Conservation (phyloP, 2,797 vertebrate genomes). For the Masticophis lateralis region DNA sequence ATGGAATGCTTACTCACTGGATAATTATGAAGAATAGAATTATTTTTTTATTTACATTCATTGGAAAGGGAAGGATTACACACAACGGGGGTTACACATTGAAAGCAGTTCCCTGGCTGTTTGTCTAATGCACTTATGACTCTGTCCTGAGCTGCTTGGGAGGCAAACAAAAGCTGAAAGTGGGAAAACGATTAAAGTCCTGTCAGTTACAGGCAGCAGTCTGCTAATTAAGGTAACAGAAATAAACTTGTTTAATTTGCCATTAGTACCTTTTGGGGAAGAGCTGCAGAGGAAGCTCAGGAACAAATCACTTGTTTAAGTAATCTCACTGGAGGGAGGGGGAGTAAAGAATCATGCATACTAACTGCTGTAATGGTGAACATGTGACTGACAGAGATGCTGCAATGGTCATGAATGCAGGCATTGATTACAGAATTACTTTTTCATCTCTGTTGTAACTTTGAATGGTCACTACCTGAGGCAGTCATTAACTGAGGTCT, state of each 20-base stretch:
- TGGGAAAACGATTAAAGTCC: background rate
- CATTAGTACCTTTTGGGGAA: background rate
- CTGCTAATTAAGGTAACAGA: background rate
- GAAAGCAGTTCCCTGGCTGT: background rate
- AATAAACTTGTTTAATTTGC: background rate
- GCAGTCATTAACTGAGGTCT: background rate
- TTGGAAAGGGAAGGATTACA: background rate
- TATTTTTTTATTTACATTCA: background rate
- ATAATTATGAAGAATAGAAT: background rate
- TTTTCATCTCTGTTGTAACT: background rate
- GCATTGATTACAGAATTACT: background rate
- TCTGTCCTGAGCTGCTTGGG: background rate
- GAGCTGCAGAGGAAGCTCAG: background rate
- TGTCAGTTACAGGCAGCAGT: background rate
- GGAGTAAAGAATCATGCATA: background rate
- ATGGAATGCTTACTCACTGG: background rate
- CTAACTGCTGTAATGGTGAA: background rate
- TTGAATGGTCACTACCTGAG: background rate
- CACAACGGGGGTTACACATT: background rate
- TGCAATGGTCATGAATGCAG: background rate
- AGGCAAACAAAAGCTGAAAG: background rate
- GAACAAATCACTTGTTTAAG: background rate
- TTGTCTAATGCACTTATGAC: background rate
- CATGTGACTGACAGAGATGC: background rate
- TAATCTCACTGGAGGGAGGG: background rate